Percentiles rank a stretch among this genome's conserved stretches.
Evolutionary conservation across 2,888 invertebrate species (phyloP).

Genomic region (Campaea margaritaria): DNA sequence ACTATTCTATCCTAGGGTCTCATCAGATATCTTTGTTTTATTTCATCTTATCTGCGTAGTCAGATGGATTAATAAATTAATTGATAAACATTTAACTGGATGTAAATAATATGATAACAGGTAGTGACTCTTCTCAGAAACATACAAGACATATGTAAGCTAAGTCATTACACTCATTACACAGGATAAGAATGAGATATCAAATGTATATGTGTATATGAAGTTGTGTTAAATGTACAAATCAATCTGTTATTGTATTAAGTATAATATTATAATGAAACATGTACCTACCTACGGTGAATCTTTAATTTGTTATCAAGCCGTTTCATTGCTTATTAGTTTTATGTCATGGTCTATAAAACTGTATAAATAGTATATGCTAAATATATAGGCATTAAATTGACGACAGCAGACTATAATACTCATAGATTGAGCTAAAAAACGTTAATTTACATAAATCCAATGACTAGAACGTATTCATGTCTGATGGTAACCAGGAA

Average conservation of each 20-base stretch:
- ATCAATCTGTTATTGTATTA: too few species aligned
- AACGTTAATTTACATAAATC: slow-evolving; percentile 36
- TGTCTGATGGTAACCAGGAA: slow-evolving; percentile 36
- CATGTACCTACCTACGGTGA: too few species aligned
- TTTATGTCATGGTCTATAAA: slow-evolving; percentile 11
- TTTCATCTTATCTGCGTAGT: background rate
- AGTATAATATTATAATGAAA: too few species aligned
- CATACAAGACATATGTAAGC: too few species aligned
- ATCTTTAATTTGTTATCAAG: slow-evolving; percentile 5
- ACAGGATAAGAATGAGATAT: too few species aligned
- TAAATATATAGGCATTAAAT: slow-evolving; percentile 10
- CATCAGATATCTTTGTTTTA: background rate
- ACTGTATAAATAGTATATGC: slow-evolving; percentile 5
- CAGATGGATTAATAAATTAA: too few species aligned
- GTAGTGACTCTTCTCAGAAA: too few species aligned
- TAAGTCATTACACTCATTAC: too few species aligned
- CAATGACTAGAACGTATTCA: slow-evolving; percentile 35
- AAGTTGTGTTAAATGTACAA: too few species aligned
- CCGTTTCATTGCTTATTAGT: slow-evolving; percentile 12
- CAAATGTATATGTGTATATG: too few species aligned
- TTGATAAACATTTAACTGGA: too few species aligned
- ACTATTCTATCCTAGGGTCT: slow-evolving; percentile 3
- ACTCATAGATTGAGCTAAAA: slow-evolving; percentile 5
- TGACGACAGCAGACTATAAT: slow-evolving; percentile 5
- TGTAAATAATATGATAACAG: too few species aligned